These are phyloP conservation scores for Calliphora vicina DNA, from an alignment of 1,140 invertebrate genomes.

Conservation along the genomic window DNA sequence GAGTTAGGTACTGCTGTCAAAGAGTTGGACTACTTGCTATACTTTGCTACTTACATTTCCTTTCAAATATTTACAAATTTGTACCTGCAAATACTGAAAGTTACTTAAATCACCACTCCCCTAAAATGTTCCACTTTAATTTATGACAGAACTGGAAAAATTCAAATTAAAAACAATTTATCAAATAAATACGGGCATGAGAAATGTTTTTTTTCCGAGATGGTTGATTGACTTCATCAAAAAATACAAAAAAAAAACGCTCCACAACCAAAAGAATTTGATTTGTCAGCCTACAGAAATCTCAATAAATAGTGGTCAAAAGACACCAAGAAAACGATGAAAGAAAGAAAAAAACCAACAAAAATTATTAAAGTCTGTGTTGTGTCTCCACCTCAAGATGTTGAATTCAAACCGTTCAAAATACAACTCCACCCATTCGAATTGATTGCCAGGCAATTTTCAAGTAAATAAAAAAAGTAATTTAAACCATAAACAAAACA, in stretches of 20 bases:
- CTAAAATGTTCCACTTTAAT: background rate
- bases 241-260: background rate
- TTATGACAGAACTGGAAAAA: conserved; percentile 9
- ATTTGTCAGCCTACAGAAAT: background rate
- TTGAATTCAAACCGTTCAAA: conserved; percentile 12
- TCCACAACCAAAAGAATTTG: background rate
- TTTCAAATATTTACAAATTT: too few species aligned
- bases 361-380: background rate
- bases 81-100: too few species aligned
- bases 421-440: conserved; percentile 28
- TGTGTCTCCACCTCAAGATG: conserved; percentile 23
- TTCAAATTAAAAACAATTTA: conserved; percentile 22
- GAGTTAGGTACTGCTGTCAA: too few species aligned
- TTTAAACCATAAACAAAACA: background rate
- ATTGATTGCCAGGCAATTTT: background rate
- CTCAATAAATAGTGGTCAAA: background rate
- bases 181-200: conserved; percentile 9
- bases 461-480: background rate
- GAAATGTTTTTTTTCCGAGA: background rate
- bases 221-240: conserved; percentile 21
- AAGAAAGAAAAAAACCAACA: too few species aligned
- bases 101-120: background rate
- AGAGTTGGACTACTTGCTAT: too few species aligned
- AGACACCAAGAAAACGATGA: background rate
- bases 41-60: too few species aligned